Conservation (phyloP, 2,888 invertebrate genomes). For the Alsophila aescularia region DNA sequence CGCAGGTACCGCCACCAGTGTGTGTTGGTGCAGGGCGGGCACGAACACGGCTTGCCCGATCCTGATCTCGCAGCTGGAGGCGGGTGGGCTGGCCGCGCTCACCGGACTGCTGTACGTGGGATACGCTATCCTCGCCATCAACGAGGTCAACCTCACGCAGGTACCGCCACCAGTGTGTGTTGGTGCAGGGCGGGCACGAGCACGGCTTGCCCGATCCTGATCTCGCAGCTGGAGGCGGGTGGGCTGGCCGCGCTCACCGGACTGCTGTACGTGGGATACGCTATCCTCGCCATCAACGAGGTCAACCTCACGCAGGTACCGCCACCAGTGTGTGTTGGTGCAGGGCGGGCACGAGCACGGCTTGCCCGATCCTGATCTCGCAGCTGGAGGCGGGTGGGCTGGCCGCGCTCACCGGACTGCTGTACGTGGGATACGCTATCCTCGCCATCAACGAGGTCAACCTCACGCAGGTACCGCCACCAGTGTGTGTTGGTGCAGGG, state of each 20-base stretch:
- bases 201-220: conserved; percentile 87
- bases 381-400: too few species aligned
- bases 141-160: conserved; percentile 90
- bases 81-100: conserved; percentile 90
- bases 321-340: too few species aligned
- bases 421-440: too few species aligned
- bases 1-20: neutral
- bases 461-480: too few species aligned
- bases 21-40: conserved; percentile 88
- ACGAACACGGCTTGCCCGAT: conserved; percentile 95
- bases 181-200: too few species aligned
- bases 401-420: too few species aligned
- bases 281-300: conserved; percentile 92
- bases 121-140: conserved; percentile 92
- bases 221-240: conserved; percentile 91
- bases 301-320: conserved; percentile 88
- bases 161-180: conserved; percentile 43
- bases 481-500: too few species aligned
- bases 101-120: conserved; percentile 91
- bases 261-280: conserved; percentile 92
- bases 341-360: too few species aligned
- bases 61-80: conserved; percentile 91
- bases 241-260: conserved; percentile 91
- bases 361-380: too few species aligned
- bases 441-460: too few species aligned